phyloP scores from a whole-genome alignment of 2,888 invertebrate species.

The Bembecia ichneumoniformis region DNA sequence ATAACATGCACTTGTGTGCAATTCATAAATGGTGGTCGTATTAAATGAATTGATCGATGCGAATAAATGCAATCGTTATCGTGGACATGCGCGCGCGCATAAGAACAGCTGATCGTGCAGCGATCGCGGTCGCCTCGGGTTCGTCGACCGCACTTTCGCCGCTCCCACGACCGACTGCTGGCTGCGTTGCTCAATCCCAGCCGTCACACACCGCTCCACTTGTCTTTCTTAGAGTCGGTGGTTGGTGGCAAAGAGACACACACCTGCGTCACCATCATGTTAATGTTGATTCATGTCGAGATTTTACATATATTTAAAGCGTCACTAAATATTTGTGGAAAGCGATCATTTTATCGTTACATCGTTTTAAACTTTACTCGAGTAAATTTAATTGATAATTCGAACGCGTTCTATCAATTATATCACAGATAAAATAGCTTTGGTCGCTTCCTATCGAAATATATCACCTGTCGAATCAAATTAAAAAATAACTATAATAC shows the following conservation, averaged over 20 bases:
- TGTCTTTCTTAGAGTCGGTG: not conserved
- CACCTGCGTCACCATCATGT: constrained; percentile 8
- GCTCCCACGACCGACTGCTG: constrained; percentile 51
- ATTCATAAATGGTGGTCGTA: too few relatives aligned
- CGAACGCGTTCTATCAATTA: too few relatives aligned
- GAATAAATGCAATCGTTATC: constrained; percentile 23
- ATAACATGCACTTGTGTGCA: too few relatives aligned
- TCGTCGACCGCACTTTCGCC: constrained; percentile 68
- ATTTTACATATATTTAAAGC: not conserved
- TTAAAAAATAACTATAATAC: too few relatives aligned
- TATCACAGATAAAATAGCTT: too few relatives aligned
- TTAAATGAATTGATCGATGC: not conserved
- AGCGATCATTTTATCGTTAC: not conserved
- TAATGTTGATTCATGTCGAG: not conserved
- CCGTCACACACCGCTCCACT: constrained; percentile 11
- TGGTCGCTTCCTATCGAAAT: too few relatives aligned
- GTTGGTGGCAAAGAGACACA: not conserved
- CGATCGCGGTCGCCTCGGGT: constrained; percentile 46
- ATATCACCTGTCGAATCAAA: too few relatives aligned
- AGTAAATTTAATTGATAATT: too few relatives aligned
- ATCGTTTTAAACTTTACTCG: not conserved
- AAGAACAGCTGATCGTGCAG: constrained; percentile 66
- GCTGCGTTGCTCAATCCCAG: constrained; percentile 49
- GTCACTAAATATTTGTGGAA: not conserved
- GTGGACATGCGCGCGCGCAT: constrained; percentile 32